Evolutionary conservation across 2,888 invertebrate genomes (phyloP), one percentile per base, ranked within the genome.

Genomic region (Hirtodrosophila histrioides): DNA sequence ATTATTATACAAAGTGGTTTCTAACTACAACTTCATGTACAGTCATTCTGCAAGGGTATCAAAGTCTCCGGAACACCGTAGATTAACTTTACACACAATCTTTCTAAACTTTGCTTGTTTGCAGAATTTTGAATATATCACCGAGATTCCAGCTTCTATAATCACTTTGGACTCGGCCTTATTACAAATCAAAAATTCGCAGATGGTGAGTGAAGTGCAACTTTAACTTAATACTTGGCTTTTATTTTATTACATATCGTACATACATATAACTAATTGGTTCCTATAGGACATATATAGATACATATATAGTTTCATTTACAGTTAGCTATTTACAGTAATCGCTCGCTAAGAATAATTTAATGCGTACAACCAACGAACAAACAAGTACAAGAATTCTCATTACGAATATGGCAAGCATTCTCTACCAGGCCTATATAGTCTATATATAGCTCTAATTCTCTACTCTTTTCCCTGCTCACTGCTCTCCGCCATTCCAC

Each of bases 391-490:
- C 58, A 45, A 69, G 53, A 69, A 79, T 69, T 86, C 67, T 79
- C 80, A 63, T 78, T 85, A 83, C 54, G 68, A 86, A 88, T 85
- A 85, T 85, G 84, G 84, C 84, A 85, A 85, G 88, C 70, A 55
- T 49, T 58, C 61, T 58, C 50, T 45, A 62, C 49, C 53, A 61
- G 56, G 37, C 46, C 8, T 9, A 31, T 31, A 31, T 31, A 31
- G 7, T 8, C 4, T 31, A 7, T 31, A 7, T 29, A 41, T 23
- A 27, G 24, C 49, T 57, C 45, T 60, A 27, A 43, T 40, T 50
- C 29, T 12, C 44, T 73, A 49, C 41, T 65, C 48, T 55, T 41
- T 53, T 57, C 57, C 37, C 40, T 54, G 33, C 8, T 50, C 24
- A 23, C 48, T 62, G 63, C 41, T 51, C 36, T 55, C 46, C 37